phyloP scores from a whole-genome alignment of 2,113 vertebrate genomes.

The Panthera tigris region DNA sequence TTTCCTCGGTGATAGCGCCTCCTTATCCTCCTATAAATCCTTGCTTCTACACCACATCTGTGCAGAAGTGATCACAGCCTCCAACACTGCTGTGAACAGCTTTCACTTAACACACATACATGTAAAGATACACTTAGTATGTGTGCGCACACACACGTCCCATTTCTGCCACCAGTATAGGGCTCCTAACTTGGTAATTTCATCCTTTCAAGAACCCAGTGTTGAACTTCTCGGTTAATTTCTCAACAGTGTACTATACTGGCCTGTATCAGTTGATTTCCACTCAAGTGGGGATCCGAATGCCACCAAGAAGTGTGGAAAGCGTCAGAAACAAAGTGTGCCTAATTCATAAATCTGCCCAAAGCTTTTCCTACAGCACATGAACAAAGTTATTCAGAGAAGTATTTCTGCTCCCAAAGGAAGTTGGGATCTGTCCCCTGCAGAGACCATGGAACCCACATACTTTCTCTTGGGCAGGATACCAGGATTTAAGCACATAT shows the following conservation, averaged over 20 bases:
- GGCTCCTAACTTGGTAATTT: background rate
- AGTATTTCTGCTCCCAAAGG: conserved; percentile 21
- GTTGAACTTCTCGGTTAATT: background rate
- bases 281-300: background rate
- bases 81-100: conserved; percentile 10
- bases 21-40: background rate
- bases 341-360: background rate
- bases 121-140: background rate
- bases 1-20: background rate
- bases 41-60: background rate
- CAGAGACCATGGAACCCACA: background rate
- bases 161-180: conserved; percentile 3
- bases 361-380: conserved; percentile 1
- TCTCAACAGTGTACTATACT: conserved; percentile 3
- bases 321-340: conserved; percentile 5
- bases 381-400: conserved; percentile 12
- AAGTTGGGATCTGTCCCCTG: background rate
- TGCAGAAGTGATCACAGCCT: background rate
- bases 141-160: background rate
- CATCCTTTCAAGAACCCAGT: conserved; percentile 48
- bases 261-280: background rate
- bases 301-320: background rate
- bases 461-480: background rate
- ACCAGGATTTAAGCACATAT: background rate
- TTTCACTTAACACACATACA: background rate